Conservation (phyloP, 2,113 vertebrate species). For the Platysteira castanea region DNA sequence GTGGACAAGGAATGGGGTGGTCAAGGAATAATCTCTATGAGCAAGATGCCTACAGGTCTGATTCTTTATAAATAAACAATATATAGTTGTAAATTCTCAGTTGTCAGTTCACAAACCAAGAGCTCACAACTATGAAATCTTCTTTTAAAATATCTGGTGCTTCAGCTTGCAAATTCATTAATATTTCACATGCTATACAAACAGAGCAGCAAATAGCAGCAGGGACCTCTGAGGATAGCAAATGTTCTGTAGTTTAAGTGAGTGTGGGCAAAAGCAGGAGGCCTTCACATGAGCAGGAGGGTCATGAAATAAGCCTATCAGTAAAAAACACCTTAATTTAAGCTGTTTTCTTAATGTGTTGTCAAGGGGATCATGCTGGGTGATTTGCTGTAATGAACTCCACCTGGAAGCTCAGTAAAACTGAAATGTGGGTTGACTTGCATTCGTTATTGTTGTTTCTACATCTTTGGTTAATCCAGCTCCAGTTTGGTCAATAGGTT, state of each 20-base stretch:
- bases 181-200: slow-evolving; percentile 65
- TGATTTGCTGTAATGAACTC: slow-evolving; percentile 68
- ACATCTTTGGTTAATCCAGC: slow-evolving; percentile 29
- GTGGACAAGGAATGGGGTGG: neutral
- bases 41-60: neutral
- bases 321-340: slow-evolving; percentile 58
- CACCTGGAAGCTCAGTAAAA: slow-evolving; percentile 63
- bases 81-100: slow-evolving; percentile 23
- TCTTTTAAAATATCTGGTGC: slow-evolving; percentile 37
- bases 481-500: slow-evolving; percentile 56
- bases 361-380: slow-evolving; percentile 54
- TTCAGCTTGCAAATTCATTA: slow-evolving; percentile 65
- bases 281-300: neutral
- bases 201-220: slow-evolving; percentile 49
- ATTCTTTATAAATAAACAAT: slow-evolving; percentile 28
- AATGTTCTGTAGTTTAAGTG: slow-evolving; percentile 22
- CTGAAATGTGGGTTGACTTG: slow-evolving; percentile 3
- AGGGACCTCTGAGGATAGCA: slow-evolving; percentile 43
- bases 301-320: slow-evolving; percentile 9
- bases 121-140: slow-evolving; percentile 43
- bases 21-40: neutral
- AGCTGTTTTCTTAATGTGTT: slow-evolving; percentile 63
- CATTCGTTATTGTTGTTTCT: neutral
- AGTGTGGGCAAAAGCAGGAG: neutral
- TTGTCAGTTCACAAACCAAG: slow-evolving; percentile 39